Conservation (phyloP, 2,797 vertebrate genomes). For the Aphelocoma californica region DNA sequence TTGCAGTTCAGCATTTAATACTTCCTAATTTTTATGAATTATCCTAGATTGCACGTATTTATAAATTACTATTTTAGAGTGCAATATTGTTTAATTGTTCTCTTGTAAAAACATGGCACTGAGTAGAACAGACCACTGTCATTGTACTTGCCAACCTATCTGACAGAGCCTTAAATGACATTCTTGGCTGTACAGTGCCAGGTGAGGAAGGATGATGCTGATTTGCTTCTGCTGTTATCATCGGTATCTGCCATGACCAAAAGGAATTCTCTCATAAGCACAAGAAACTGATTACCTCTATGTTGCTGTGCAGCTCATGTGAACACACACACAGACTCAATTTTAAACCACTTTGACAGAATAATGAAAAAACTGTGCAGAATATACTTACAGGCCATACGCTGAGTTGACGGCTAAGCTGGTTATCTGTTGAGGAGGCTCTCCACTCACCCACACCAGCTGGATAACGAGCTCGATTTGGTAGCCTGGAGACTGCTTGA, state of each 20-base stretch:
- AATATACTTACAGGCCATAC: conserved; percentile 90
- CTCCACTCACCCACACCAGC: conserved; percentile 96
- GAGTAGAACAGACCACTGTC: neutral
- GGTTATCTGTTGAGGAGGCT: conserved; percentile 96
- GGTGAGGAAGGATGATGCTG: neutral
- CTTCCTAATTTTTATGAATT: neutral
- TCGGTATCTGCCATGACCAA: neutral
- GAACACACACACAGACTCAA: neutral
- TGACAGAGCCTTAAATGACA: neutral
- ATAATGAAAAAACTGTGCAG: neutral
- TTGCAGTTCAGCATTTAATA: neutral
- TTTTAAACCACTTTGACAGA: neutral
- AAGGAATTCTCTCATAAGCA: neutral
- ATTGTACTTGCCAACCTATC: neutral
- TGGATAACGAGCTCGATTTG: conserved; percentile 96
- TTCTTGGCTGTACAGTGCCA: neutral
- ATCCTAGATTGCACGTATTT: neutral
- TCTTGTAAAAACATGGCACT: neutral
- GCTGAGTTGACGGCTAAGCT: conserved; percentile 94
- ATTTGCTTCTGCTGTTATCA: neutral
- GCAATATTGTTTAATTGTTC: neutral
- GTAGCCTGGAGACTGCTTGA: conserved; percentile 96
- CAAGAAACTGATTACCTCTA: neutral
- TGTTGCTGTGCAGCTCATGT: neutral
- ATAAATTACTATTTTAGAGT: neutral